These are phyloP conservation scores for Sepiola atlantica DNA, from an alignment of 2,888 invertebrate species.

Conservation along the genomic window DNA sequence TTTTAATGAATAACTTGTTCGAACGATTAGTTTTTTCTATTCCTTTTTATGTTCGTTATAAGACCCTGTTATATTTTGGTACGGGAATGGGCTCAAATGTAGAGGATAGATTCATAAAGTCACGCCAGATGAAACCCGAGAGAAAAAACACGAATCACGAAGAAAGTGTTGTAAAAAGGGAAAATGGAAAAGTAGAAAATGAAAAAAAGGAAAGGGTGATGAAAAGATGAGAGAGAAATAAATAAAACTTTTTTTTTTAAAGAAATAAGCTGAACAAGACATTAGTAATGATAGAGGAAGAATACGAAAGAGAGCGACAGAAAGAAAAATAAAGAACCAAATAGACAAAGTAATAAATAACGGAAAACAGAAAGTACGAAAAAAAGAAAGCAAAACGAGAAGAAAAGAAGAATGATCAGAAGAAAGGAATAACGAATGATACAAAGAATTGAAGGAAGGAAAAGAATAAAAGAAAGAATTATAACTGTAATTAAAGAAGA, in stretches of 20 bases:
- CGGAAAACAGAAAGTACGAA: not conserved
- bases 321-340: not conserved
- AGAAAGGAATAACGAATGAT: not conserved
- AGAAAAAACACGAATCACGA: not conserved
- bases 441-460: not conserved
- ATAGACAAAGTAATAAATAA: not conserved
- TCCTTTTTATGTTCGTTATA: not conserved
- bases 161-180: not conserved
- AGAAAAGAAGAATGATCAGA: not conserved
- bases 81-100: not conserved
- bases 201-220: no score
- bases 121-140: not conserved
- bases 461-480: no score
- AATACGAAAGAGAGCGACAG: not conserved
- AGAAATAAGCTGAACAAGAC: not conserved
- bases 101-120: not conserved
- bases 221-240: no score
- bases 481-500: no score
- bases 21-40: constrained; percentile 8
- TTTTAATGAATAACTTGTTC: constrained; percentile 23
- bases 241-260: no score
- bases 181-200: no score
- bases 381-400: not conserved
- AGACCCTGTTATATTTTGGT: not conserved
- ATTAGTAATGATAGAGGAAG: no score